Evolutionary conservation across 2,113 vertebrate genomes (phyloP), one percentile per base, ranked within the genome.

Genomic region (Scatophagus argus): DNA sequence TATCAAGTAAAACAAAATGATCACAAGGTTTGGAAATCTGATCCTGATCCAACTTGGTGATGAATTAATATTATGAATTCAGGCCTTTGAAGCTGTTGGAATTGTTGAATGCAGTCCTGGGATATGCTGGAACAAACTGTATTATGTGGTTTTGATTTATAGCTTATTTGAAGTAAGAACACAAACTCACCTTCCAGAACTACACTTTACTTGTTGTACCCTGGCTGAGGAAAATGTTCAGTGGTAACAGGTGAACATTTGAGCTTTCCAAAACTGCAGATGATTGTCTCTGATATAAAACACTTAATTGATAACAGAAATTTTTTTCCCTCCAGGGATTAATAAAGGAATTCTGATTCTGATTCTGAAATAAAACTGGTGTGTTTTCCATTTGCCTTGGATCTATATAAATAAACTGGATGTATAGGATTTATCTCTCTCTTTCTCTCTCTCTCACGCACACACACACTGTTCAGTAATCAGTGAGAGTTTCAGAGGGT

Each of bases 141-240:
- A 54, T 46, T 25, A 25, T 44, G 31, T 8, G 19, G 17, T n/a
- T 51, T 17, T 60, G 59, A 66, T 54, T 76, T 77, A 59, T 31
- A 38, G 34, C 21, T 38, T 23, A 32, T 23, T 41, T 59, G 44
- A 19, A 43, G 41, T 1, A 3, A 31, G 32, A 41, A 43, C 11
- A 41, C 29, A 46, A 31, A n/a, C 54, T n/a, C 44, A 17, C 8
- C 23, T 25, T 41, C 27, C 52, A 12, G 52, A 70, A 27, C 8
- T 9, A 12, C 25, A 7, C 10, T 32, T 6, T 25, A 65, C 66
- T 44, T 27, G 13, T 21, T 63, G 31, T 56, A 65, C 34, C 23
- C 9, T 47, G 21, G n/a, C 44, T n/a, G 21, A 47, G 23, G 31
- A 49, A 44, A 8, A n/a, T 1, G 16, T 17, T 52, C 25, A 43